A percentile compares a stretch with the other conserved stretches of the same genome.
These are phyloP conservation scores for Drosophila niveifrons DNA, from an alignment of 2,888 invertebrate genomes.

Conservation along the genomic window DNA sequence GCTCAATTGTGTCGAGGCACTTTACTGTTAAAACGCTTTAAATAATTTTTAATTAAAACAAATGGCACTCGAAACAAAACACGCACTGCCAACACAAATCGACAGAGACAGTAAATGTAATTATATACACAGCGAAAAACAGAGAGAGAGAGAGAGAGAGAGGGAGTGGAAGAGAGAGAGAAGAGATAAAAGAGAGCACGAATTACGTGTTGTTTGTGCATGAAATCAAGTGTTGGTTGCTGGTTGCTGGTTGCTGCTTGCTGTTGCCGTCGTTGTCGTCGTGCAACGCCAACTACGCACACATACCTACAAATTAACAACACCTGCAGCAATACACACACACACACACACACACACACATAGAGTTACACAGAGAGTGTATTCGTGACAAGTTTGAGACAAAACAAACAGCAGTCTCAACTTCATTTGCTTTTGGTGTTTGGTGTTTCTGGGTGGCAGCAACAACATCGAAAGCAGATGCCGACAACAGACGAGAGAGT, in stretches of 20 bases:
- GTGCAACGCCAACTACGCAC: neutral
- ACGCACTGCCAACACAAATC: constrained; percentile 65
- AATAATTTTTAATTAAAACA: constrained; percentile 79
- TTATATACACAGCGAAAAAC: constrained; percentile 26
- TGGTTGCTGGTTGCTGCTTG: neutral
- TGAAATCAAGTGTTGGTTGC: constrained; percentile 68
- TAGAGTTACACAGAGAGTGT: neutral
- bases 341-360: constrained; percentile 25
- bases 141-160: constrained; percentile 5
- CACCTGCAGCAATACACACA: constrained; percentile 38
- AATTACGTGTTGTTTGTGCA: constrained; percentile 71
- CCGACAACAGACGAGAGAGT: neutral
- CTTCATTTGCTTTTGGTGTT: constrained; percentile 54
- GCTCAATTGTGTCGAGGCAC: constrained; percentile 29
- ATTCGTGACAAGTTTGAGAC: constrained; percentile 68
- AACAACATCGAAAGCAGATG: neutral
- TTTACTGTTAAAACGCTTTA: constrained; percentile 65
- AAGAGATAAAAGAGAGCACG: constrained; percentile 13
- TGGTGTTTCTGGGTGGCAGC: neutral
- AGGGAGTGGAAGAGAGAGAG: constrained; percentile 1
- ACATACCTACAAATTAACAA: constrained; percentile 40
- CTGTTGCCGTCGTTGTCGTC: neutral
- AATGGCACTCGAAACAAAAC: constrained; percentile 75
- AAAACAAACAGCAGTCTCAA: constrained; percentile 67
- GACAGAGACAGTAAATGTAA: constrained; percentile 55